These are phyloP conservation scores for Phoxinus dragarum DNA, from an alignment of 2,797 vertebrate genomes.

Conservation along the genomic window DNA sequence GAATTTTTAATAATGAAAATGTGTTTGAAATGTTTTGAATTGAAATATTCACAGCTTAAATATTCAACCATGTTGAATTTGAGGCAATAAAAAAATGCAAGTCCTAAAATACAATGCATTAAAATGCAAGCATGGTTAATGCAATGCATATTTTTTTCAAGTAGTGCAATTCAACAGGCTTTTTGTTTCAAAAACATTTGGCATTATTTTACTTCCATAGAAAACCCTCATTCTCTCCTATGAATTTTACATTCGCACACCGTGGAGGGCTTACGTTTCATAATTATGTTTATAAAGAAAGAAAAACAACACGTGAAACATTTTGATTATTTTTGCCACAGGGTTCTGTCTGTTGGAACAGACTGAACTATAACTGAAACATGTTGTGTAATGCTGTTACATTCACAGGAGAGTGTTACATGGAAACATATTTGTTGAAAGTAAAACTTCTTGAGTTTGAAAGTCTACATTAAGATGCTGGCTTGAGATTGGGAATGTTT, in stretches of 20 bases:
- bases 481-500: not conserved
- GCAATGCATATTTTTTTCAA: no score
- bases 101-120: no score
- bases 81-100: no score
- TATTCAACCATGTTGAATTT: no score
- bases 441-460: not conserved
- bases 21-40: no score
- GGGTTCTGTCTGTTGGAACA: constrained; percentile 35
- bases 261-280: constrained; percentile 27
- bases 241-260: constrained; percentile 33
- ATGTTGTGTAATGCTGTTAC: constrained; percentile 44
- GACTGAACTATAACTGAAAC: constrained; percentile 26
- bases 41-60: no score
- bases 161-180: no score
- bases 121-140: no score
- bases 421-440: constrained; percentile 16
- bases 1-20: no score
- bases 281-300: constrained; percentile 55
- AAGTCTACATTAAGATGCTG: constrained; percentile 26
- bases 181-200: no score
- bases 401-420: constrained; percentile 3
- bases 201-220: no score
- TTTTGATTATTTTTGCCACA: constrained; percentile 49
- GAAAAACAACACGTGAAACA: constrained; percentile 47
- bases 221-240: constrained; percentile 55